Conservation (phyloP, 64 coral and sea anemone species). For the Pocillopora verrucosa region DNA sequence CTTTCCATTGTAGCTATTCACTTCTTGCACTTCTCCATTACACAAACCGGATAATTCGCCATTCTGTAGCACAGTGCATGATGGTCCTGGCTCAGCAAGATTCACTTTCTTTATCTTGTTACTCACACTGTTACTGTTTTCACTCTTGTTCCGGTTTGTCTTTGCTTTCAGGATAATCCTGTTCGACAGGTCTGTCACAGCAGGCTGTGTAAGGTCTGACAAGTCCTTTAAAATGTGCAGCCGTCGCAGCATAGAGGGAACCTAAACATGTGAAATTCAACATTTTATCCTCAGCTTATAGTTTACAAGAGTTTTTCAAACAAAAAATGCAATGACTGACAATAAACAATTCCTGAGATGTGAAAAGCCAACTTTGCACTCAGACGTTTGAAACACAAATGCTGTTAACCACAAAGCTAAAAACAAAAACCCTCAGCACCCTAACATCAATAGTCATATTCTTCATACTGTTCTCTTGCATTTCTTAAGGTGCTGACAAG, state of each 20-base stretch:
- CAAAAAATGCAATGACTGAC: not conserved
- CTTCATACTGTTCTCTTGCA: too few relatives aligned
- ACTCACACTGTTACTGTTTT: constrained; percentile 26
- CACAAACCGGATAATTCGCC: constrained; percentile 5
- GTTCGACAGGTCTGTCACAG: constrained; percentile 68
- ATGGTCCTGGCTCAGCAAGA: constrained; percentile 13
- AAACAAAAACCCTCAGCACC: too few relatives aligned
- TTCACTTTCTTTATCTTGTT: constrained; percentile 39
- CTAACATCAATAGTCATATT: too few relatives aligned
- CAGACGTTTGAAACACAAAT: too few relatives aligned
- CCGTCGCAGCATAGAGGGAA: constrained; percentile 72
- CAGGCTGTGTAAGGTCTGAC: constrained; percentile 78
- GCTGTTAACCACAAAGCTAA: too few relatives aligned
- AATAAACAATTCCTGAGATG: too few relatives aligned
- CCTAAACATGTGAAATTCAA: constrained; percentile 10
- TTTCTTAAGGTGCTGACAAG: too few relatives aligned
- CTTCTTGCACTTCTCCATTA: constrained; percentile 63
- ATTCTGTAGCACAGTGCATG: not conserved
- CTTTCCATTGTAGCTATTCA: constrained; percentile 5
- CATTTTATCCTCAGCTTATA: not conserved
- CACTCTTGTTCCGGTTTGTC: constrained; percentile 33
- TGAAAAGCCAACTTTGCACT: too few relatives aligned
- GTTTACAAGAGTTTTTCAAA: not conserved
- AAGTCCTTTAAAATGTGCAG: constrained; percentile 85
- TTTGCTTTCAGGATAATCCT: constrained; percentile 61